A percentile compares a stretch with the other conserved stretches of the same genome.
These are phyloP conservation scores for Dolomedes plantarius DNA, from an alignment of 2,888 invertebrate genomes.

Conservation along the genomic window DNA sequence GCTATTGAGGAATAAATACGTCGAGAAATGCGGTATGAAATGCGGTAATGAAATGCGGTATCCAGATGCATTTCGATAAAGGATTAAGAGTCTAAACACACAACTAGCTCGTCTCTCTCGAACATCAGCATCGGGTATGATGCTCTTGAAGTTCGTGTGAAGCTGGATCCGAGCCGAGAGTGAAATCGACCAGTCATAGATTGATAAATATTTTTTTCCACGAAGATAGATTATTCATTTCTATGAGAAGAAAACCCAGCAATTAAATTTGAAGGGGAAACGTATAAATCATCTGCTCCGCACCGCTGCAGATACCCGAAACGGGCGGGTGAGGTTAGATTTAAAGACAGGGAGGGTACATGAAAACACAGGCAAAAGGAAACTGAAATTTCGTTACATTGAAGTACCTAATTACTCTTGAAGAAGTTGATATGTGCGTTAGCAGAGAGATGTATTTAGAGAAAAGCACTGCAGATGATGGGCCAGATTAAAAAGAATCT, in stretches of 20 bases:
- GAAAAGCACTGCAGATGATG: slow-evolving; percentile 39
- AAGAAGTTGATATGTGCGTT: slow-evolving; percentile 41
- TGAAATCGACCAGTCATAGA: slow-evolving; percentile 43
- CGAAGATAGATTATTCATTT: slow-evolving; percentile 66
- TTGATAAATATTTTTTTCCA: slow-evolving; percentile 61
- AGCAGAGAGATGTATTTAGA: slow-evolving; percentile 42
- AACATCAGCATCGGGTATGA: too few relatives aligned
- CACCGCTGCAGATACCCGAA: slow-evolving; percentile 19
- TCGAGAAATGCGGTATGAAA: too few relatives aligned
- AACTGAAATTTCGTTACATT: slow-evolving; percentile 51
- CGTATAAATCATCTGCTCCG: slow-evolving; percentile 50
- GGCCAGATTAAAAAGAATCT: slow-evolving; percentile 36
- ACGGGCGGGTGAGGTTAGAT: slow-evolving; percentile 40
- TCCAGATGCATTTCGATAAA: too few relatives aligned
- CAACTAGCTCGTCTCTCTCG: too few relatives aligned
- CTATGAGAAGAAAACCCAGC: slow-evolving; percentile 60
- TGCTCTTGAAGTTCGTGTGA: too few relatives aligned
- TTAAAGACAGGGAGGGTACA: slow-evolving; percentile 49
- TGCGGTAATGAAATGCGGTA: too few relatives aligned
- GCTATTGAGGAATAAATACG: too few relatives aligned
- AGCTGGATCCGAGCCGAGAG: neutral
- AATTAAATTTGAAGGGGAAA: slow-evolving; percentile 64
- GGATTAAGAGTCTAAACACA: too few relatives aligned
- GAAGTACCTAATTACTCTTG: slow-evolving; percentile 39
- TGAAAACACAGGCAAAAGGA: slow-evolving; percentile 28